Conservation (phyloP, 2,888 invertebrate species). For the Mechanitis mazaeus region DNA sequence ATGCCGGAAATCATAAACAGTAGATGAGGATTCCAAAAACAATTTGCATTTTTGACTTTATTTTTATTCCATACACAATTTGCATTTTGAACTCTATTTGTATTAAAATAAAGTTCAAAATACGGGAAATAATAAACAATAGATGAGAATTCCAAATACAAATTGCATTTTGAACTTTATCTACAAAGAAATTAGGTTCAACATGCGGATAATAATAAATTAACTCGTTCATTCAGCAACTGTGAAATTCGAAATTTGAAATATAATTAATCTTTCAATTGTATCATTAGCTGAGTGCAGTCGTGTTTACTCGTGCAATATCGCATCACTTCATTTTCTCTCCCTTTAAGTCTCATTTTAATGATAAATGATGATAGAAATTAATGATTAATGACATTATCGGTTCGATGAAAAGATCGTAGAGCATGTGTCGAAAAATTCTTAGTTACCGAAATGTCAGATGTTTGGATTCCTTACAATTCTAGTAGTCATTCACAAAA, state of each 20-base stretch:
- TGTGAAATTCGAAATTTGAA: constrained; percentile 46
- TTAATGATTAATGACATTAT: constrained; percentile 62
- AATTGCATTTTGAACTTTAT: neutral
- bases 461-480: constrained; percentile 64
- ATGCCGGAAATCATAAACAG: neutral
- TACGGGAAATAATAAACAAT: too few species aligned
- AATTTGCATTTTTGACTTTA: neutral
- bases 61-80: neutral
- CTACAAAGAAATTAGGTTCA: neutral
- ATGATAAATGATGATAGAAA: constrained; percentile 65
- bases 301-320: constrained; percentile 64
- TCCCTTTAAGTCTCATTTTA: constrained; percentile 74
- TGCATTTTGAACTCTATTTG: neutral
- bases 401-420: constrained; percentile 62
- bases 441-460: constrained; percentile 50
- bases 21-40: too few species aligned
- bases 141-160: too few species aligned
- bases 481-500: constrained; percentile 64
- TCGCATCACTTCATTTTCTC: constrained; percentile 71
- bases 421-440: constrained; percentile 56
- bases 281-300: constrained; percentile 60
- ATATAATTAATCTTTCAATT: constrained; percentile 71
- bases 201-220: neutral
- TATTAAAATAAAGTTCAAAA: too few species aligned
- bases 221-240: constrained; percentile 48